Evolutionary conservation across 23 tunicate genomes (phyloP).

Genomic region (Halocynthia roretzi): DNA sequence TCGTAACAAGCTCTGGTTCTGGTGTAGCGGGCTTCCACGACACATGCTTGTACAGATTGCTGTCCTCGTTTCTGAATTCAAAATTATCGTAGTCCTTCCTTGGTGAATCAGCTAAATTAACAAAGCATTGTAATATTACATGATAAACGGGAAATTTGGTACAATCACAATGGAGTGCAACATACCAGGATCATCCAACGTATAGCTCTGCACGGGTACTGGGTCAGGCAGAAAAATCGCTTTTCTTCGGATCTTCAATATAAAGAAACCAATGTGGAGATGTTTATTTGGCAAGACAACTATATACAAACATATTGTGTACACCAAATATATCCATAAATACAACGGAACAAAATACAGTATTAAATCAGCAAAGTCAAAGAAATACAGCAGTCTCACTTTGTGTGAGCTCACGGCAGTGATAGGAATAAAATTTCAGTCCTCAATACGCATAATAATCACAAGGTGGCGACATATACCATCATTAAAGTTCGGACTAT

Average conservation of each 20-base stretch:
- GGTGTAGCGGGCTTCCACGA: conserved; percentile 83
- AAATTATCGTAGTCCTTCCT: conserved; percentile 1
- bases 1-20: conserved; percentile 62
- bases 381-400: too few species aligned
- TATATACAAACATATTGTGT: too few species aligned
- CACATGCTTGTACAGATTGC: conserved; percentile 55
- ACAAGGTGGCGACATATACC: too few species aligned
- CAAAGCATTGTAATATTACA: not conserved
- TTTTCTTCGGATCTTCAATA: conserved; percentile 3
- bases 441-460: too few species aligned
- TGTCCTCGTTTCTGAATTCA: conserved; percentile 1
- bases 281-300: too few species aligned
- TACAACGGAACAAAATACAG: too few species aligned
- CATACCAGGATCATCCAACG: not conserved
- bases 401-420: too few species aligned
- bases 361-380: too few species aligned
- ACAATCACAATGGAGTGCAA: not conserved
- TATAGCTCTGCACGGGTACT: conserved; percentile 17
- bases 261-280: too few species aligned
- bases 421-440: too few species aligned
- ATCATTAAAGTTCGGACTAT: not conserved
- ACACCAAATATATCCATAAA: too few species aligned
- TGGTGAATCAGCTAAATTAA: not conserved
- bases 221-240: conserved; percentile 21
- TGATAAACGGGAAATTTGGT: too few species aligned